Evolutionary conservation across 2,113 vertebrate species (phyloP), one percentile per base, ranked within the genome.

Genomic region (Aplodontia rufa): DNA sequence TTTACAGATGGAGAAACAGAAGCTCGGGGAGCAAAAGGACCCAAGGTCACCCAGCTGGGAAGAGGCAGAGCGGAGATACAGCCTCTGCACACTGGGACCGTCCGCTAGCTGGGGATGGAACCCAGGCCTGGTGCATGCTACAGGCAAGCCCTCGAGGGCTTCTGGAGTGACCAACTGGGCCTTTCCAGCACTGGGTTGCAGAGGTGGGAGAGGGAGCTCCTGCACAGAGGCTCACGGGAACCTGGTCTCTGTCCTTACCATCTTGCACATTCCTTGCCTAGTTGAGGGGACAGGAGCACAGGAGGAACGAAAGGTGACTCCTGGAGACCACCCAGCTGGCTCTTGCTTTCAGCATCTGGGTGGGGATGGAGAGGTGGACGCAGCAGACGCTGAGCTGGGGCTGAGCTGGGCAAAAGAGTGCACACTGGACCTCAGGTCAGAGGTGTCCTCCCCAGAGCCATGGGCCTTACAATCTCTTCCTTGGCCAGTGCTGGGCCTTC

Each of bases 101-200:
- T 10, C 49, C 7, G 7, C 28, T 42, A 11, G 13, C 32, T 66
- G 32, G 14, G 32, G 32, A 35, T 19, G 62, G 13, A 32, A 64
- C 62, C 32, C 32, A 35, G 62, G 62, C 32, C 62, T 58, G 8
- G 8, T 58, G 55, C 62, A 35, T 35, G 62, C 13, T 12, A 35
- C 28, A 66, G 62, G 62, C 62, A 2, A 66, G 32, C n/a, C n/a
- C n/a, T n/a, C n/a, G n/a, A n/a, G n/a, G 24, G 28, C 75, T 37
- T 90, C 45, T 19, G 17, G 19, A 30, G 22, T 0, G 22, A 7
- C 45, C 22, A 0, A 0, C 53, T 13, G 47, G 53, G 20, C 12
- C 69, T 49, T 19, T 88, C 84, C 16, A 19, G 72, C 42, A 14
- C 26, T 14, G 37, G 49, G 71, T n/a, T n/a, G 24, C 8, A 4